Evolutionary conservation across 2,797 vertebrate species (phyloP).

Genomic region (Octomys mimax): DNA sequence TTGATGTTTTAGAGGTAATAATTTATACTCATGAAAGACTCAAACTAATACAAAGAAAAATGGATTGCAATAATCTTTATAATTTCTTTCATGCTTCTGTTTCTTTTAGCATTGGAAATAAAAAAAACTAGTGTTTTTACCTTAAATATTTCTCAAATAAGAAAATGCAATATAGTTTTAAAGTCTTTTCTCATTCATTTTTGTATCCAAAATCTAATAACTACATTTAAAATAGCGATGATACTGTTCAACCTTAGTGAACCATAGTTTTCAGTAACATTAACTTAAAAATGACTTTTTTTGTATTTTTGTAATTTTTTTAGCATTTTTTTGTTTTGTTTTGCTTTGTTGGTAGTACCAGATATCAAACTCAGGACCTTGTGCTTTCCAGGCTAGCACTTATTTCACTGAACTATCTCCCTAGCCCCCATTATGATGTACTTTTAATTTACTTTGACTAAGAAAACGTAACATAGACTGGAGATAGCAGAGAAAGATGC

Average conservation of each 20-base stretch:
- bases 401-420: too few species aligned
- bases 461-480: neutral
- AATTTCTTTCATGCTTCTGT: neutral
- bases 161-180: neutral
- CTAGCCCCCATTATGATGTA: neutral
- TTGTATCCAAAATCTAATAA: neutral
- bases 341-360: too few species aligned
- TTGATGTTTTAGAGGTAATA: neutral
- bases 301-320: too few species aligned
- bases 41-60: conserved; percentile 19
- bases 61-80: neutral
- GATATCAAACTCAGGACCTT: too few species aligned
- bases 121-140: neutral
- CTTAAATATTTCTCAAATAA: neutral
- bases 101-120: neutral
- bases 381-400: too few species aligned
- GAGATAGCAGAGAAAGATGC: neutral
- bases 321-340: too few species aligned
- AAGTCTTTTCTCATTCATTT: neutral
- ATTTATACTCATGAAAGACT: neutral
- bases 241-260: neutral
- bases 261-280: neutral
- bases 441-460: neutral
- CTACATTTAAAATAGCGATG: neutral
- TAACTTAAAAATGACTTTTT: neutral